These are phyloP conservation scores for Herpailurus yagouaroundi DNA, from an alignment of 2,113 vertebrate species.

Conservation along the genomic window DNA sequence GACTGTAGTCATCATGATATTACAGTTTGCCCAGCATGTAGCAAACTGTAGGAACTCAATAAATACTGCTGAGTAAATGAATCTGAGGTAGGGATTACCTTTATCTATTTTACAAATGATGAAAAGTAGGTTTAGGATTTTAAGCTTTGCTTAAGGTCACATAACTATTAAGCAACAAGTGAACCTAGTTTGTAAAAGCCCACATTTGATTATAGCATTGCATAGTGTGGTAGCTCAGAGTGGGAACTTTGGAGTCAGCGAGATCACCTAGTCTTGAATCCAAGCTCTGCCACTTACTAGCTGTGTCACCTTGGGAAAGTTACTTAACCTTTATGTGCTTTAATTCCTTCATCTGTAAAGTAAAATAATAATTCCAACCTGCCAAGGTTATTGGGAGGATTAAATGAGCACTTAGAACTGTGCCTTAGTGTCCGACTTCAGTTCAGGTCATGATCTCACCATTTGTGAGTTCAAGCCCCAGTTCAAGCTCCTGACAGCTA, in stretches of 20 bases:
- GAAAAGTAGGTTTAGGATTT: conserved; percentile 11
- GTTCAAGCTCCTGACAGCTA: too few relatives aligned
- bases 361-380: background rate
- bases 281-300: background rate
- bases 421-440: background rate
- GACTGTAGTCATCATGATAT: background rate
- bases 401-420: background rate
- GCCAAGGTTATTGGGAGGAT: background rate
- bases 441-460: too few relatives aligned
- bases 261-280: background rate
- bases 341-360: conserved; percentile 10
- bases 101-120: conserved; percentile 2
- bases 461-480: too few relatives aligned
- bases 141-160: conserved; percentile 2
- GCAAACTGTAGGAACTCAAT: background rate
- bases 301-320: background rate
- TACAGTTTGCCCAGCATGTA: background rate
- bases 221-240: background rate
- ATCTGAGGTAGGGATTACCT: background rate
- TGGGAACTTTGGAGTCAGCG: background rate
- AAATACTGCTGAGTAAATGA: conserved; percentile 27
- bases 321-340: background rate
- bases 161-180: background rate
- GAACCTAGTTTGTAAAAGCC: background rate
- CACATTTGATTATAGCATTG: background rate